Base-by-base conservation (phyloP, 2,113 vertebrate genomes). In the Hydropotes inermis region DNA sequence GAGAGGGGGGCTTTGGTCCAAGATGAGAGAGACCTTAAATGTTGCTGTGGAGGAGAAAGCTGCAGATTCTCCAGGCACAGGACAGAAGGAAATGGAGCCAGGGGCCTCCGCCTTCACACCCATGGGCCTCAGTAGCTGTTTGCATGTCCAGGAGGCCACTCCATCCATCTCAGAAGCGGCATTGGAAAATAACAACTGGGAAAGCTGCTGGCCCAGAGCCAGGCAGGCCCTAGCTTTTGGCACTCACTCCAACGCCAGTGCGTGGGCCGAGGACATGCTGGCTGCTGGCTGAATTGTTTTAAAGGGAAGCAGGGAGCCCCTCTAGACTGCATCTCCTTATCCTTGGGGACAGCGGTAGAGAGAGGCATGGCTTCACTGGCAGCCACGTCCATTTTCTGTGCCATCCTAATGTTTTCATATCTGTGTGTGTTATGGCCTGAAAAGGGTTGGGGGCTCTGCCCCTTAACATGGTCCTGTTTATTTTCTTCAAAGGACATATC, bases 131-230 rank as follows among this genome's bases (percentile, higher is more conserved):
- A 0, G 39, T 12, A 57, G 57, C 82, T 76, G 50, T 67, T 50
- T 10, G 19, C 15, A 3, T 10, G 86, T 47, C 67, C 50, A 1
- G 39, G 27, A 43, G 89, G 76, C 30, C 39, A 6, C 67, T 45
- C 55, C n/a, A 5, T 57, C 79, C 79, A 33, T 89, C 70, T 83
- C 87, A 47, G 87, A 74, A 27, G 84, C 87, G 1, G 58, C 92
- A 50, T 0, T 94, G 97, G 95, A 97, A 98, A 98, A 97, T 95
- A 70, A 95, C 94, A 93, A 87, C 84, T 39, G 79, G 91, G 94
- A 94, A 90, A 82, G 67, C n/a, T 7, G 23, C 76, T 43, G 43
- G 89, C 64, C 15, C 16, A n/a, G 88, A 76, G 93, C 74, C 11
- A 19, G 92, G 30, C 4, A 2, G 58, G 76, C 55, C 83, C 28